A percentile compares a stretch with the other conserved stretches of the same genome.
These are phyloP conservation scores for Drosophila simulans DNA, from an alignment of 1,140 invertebrate genomes.

Conservation along the genomic window DNA sequence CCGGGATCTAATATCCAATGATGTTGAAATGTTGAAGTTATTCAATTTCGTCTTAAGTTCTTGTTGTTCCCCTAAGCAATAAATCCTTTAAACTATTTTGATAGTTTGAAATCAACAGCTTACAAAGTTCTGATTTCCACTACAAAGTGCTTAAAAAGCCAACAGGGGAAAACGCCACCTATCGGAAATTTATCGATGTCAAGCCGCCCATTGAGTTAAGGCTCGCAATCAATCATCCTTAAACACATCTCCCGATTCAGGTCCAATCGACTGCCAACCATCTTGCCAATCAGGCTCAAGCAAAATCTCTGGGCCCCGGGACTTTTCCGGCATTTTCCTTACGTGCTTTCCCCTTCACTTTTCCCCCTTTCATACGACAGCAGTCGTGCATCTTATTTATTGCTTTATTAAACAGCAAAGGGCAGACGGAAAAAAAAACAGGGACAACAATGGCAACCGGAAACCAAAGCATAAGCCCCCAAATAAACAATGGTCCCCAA, in stretches of 20 bases:
- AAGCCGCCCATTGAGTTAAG: conserved; percentile 17
- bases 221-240: conserved; percentile 41
- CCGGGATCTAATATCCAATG: too few species aligned
- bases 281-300: conserved; percentile 31
- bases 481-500: conserved; percentile 38
- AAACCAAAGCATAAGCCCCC: conserved; percentile 42
- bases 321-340: conserved; percentile 16
- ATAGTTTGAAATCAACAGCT: not conserved
- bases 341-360: conserved; percentile 1
- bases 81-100: not conserved
- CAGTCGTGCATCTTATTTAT: conserved; percentile 53
- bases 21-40: too few species aligned
- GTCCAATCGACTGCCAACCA: conserved; percentile 15
- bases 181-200: conserved; percentile 10
- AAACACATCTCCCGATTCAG: conserved; percentile 17
- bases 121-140: not conserved
- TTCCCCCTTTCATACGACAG: not conserved
- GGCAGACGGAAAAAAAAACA: not conserved
- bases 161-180: not conserved
- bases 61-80: not conserved
- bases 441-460: conserved; percentile 28
- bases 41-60: too few species aligned
- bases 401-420: conserved; percentile 50
- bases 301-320: not conserved
- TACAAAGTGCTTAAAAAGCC: not conserved